Conservation (phyloP, 2,888 invertebrate species). For the Stenolophus ochropezus region DNA sequence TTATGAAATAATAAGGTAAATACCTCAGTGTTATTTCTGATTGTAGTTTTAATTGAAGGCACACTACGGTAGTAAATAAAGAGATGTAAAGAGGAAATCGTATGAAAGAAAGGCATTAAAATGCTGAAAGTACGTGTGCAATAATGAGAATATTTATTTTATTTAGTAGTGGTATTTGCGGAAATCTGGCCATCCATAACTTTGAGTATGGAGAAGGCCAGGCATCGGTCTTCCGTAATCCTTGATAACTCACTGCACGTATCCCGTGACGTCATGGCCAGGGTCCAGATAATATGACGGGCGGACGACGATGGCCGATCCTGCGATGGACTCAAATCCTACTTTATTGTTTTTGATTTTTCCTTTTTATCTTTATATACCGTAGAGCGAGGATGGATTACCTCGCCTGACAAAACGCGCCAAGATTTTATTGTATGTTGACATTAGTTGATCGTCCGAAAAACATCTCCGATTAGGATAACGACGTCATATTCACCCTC, state of each 20-base stretch:
- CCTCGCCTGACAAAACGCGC: slow-evolving; percentile 18
- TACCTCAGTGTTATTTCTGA: no score
- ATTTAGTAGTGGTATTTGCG: background rate
- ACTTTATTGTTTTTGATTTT: slow-evolving; percentile 67
- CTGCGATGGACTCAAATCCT: slow-evolving; percentile 64
- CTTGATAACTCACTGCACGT: slow-evolving; percentile 54
- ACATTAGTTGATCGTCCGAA: slow-evolving; percentile 18
- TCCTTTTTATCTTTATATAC: slow-evolving; percentile 65
- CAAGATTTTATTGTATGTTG: slow-evolving; percentile 42
- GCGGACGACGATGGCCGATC: slow-evolving; percentile 51
- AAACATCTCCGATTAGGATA: slow-evolving; percentile 9
- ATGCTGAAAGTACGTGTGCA: no score
- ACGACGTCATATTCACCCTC: background rate
- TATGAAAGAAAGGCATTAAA: no score
- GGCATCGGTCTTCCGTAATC: slow-evolving; percentile 32
- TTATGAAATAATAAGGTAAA: no score
- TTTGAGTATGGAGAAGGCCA: background rate
- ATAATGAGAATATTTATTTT: background rate
- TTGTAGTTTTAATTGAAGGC: no score
- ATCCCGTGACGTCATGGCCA: slow-evolving; percentile 38
- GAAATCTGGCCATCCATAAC: background rate
- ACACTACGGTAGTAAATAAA: no score
- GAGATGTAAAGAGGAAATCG: no score
- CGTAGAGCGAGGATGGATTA: slow-evolving; percentile 63
- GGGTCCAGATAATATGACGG: slow-evolving; percentile 42